Conservation (phyloP, 2,888 invertebrate species). For the Stenurella melanura region DNA sequence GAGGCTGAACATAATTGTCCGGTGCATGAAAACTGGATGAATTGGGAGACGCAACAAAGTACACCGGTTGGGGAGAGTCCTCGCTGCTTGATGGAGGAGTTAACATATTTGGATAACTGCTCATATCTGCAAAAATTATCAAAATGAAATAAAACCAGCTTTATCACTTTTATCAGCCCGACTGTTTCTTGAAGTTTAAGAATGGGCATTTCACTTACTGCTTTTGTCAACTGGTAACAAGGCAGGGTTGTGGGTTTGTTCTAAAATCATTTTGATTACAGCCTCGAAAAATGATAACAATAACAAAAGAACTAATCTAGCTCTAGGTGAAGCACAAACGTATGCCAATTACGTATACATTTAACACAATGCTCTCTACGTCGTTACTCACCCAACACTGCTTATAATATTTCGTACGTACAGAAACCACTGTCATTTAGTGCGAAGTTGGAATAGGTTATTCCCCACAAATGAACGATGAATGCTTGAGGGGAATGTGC, state of each 20-base stretch:
- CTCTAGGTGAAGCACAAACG: too few species aligned
- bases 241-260: conserved; percentile 9
- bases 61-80: conserved; percentile 65
- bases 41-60: conserved; percentile 59
- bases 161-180: neutral
- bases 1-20: conserved; percentile 30
- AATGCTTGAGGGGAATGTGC: conserved; percentile 43
- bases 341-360: conserved; percentile 3
- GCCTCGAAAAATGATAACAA: neutral
- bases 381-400: conserved; percentile 42
- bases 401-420: neutral
- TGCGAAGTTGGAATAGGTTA: conserved; percentile 55
- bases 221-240: conserved; percentile 42
- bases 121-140: conserved; percentile 59
- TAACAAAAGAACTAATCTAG: conserved; percentile 6
- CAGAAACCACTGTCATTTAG: conserved; percentile 35
- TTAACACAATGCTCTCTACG: neutral
- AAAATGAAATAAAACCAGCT: neutral
- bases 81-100: conserved; percentile 69
- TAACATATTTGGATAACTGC: conserved; percentile 62
- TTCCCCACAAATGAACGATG: conserved; percentile 54
- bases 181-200: neutral
- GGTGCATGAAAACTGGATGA: conserved; percentile 56
- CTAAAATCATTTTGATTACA: conserved; percentile 26
- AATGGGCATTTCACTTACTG: conserved; percentile 33